phyloP scores from a whole-genome alignment of 2,113 vertebrate genomes.

The Cairina moschata region DNA sequence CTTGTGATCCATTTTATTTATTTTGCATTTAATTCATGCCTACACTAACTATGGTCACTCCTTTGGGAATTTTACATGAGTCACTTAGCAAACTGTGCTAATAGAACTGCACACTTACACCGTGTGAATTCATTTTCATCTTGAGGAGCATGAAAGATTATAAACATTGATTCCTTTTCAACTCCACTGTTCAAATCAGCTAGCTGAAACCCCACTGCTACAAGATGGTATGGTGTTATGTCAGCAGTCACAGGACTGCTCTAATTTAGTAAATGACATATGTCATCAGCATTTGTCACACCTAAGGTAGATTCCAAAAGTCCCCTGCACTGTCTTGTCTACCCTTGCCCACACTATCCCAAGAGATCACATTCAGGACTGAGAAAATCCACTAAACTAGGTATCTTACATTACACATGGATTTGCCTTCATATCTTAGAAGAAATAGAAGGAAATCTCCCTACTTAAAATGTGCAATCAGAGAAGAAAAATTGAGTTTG shows the following conservation, averaged over 20 bases:
- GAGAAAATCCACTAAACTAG: neutral
- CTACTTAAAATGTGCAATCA: neutral
- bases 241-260: neutral
- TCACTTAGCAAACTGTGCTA: neutral
- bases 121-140: neutral
- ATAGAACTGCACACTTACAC: neutral
- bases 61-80: neutral
- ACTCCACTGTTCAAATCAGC: neutral
- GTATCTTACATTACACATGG: neutral
- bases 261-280: neutral
- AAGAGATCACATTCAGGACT: neutral
- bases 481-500: neutral
- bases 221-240: neutral
- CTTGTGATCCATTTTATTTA: neutral
- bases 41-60: neutral
- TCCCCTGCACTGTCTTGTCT: neutral
- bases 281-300: neutral
- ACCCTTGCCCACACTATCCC: neutral
- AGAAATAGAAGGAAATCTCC: neutral
- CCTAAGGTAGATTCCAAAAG: neutral
- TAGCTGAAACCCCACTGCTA: neutral
- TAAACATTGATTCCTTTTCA: neutral
- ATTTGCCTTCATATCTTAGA: neutral
- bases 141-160: neutral
- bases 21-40: neutral